Evolutionary conservation across 2,797 vertebrate genomes (phyloP).

Genomic region (Pipistrellus pygmaeus): DNA sequence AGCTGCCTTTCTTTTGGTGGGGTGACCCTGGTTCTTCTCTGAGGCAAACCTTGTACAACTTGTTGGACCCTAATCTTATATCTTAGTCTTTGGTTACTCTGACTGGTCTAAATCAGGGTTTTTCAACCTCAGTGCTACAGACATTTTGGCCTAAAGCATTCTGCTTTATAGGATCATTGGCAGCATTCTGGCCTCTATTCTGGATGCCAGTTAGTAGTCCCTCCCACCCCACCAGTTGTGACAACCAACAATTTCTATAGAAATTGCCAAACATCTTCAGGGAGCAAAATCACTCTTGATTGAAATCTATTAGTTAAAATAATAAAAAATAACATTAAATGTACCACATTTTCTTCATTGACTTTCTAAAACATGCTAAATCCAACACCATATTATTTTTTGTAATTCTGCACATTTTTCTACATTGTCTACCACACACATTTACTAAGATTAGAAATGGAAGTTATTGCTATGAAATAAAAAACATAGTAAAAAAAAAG

Average conservation of each 20-base stretch:
- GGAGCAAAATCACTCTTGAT: not conserved
- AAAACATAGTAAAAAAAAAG: not conserved
- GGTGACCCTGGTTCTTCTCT: not conserved
- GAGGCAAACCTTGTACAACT: not conserved
- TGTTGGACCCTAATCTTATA: not conserved
- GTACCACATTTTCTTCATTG: not conserved
- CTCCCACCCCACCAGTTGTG: not conserved
- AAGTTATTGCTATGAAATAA: constrained; percentile 24
- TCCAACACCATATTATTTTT: not conserved
- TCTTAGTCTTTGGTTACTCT: not conserved
- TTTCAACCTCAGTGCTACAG: not conserved
- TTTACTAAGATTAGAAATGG: constrained; percentile 34
- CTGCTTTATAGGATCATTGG: not conserved
- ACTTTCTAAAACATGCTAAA: constrained; percentile 12
- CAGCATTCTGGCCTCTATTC: not conserved
- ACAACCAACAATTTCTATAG: not conserved
- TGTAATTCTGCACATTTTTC: not conserved
- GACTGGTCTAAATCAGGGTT: constrained; percentile 15
- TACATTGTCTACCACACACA: not conserved
- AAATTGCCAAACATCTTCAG: not conserved
- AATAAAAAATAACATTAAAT: constrained; percentile 41
- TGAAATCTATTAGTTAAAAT: not conserved
- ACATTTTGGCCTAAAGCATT: not conserved
- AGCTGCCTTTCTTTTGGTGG: not conserved
- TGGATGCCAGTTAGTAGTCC: not conserved